Percentiles rank a stretch among this genome's conserved stretches.
Conservation (phyloP, 2,113 vertebrate species). For the Neoarius graeffei region DNA sequence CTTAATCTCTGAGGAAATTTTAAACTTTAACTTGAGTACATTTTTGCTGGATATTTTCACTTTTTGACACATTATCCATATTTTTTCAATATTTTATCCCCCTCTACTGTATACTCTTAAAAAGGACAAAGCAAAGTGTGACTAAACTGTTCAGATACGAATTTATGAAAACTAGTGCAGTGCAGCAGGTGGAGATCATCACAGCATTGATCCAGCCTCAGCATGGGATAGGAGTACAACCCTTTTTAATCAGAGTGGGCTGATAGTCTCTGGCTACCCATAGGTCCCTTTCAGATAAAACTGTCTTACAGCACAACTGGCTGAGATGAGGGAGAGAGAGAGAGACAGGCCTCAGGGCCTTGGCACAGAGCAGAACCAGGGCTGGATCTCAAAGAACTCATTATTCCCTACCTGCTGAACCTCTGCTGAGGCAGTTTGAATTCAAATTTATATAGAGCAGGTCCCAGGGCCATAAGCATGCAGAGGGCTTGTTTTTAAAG, state of each 20-base stretch:
- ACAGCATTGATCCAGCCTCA: constrained; percentile 49
- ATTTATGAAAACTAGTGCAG: constrained; percentile 43
- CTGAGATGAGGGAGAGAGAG: constrained; percentile 36
- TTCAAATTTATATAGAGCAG: constrained; percentile 27
- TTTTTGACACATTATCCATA: neutral
- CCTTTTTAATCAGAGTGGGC: constrained; percentile 48
- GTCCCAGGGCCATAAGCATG: constrained; percentile 24
- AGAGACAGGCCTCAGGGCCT: constrained; percentile 45
- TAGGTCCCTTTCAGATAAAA: constrained; percentile 49
- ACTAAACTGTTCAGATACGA: constrained; percentile 39
- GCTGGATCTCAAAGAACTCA: constrained; percentile 53
- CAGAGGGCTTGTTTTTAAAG: constrained; percentile 29
- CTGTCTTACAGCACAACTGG: constrained; percentile 46
- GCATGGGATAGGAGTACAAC: constrained; percentile 46
- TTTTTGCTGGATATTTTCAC: neutral
- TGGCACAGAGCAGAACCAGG: constrained; percentile 40
- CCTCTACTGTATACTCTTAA: neutral
- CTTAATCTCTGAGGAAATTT: neutral
- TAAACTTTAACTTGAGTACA: neutral
- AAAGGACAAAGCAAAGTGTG: constrained; percentile 4
- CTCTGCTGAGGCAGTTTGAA: constrained; percentile 29
- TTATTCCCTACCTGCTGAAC: constrained; percentile 52
- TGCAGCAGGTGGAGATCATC: constrained; percentile 41
- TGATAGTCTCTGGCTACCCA: constrained; percentile 30
- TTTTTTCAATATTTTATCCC: neutral